Conservation (phyloP, 2,113 vertebrate genomes). For the Tetrao urogallus region DNA sequence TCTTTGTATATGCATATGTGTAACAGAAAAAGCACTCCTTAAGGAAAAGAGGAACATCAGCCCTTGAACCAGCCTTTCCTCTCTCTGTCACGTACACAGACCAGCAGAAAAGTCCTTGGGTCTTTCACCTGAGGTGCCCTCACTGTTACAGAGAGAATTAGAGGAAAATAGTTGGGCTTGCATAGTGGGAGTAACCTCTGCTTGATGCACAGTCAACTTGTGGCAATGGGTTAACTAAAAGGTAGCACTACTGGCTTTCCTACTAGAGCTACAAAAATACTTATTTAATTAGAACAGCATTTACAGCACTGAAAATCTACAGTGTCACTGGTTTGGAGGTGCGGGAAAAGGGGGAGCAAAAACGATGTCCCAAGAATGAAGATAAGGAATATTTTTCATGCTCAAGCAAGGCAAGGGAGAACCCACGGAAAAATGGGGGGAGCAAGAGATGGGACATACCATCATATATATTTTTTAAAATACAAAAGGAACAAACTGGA, state of each 20-base stretch:
- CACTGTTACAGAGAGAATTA: neutral
- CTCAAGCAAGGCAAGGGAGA: conserved; percentile 68
- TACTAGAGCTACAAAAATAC: neutral
- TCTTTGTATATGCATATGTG: neutral
- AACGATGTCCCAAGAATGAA: conserved; percentile 56
- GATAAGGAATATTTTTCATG: conserved; percentile 59
- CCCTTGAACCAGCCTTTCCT: neutral
- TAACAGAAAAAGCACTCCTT: neutral
- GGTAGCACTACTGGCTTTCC: neutral
- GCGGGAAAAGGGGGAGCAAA: neutral
- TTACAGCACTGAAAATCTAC: neutral
- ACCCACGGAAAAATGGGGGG: conserved; percentile 58
- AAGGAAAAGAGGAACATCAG: conserved; percentile 2
- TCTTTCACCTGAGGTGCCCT: conserved; percentile 53
- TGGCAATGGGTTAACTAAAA: neutral
- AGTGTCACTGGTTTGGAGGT: neutral
- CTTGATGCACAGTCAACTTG: neutral
- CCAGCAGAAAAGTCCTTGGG: conserved; percentile 3
- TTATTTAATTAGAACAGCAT: neutral
- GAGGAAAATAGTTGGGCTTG: neutral
- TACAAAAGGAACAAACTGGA: conserved; percentile 18
- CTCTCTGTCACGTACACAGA: neutral
- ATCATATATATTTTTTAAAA: conserved; percentile 24
- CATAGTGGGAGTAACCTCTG: neutral
- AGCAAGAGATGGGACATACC: conserved; percentile 59